A percentile compares a stretch with the other conserved stretches of the same genome.
Evolutionary conservation across 2,113 vertebrate species (phyloP).

Genomic region (Phrynocephalus versicolor): DNA sequence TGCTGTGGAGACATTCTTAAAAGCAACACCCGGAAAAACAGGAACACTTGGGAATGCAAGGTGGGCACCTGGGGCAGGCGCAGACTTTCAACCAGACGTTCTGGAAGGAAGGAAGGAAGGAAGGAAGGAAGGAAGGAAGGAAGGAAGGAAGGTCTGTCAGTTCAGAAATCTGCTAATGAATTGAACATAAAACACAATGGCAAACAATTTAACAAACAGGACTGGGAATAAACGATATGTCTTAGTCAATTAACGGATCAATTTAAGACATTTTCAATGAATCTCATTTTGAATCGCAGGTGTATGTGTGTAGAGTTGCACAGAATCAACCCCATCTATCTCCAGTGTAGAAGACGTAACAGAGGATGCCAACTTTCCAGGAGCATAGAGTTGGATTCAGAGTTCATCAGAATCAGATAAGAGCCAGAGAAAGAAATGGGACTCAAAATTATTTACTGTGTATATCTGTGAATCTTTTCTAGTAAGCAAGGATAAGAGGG

Average conservation of each 20-base stretch:
- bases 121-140: conserved; percentile 72
- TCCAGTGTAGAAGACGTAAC: neutral
- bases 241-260: neutral
- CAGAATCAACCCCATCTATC: too few relatives aligned
- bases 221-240: neutral
- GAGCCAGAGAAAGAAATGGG: neutral
- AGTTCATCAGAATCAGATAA: too few relatives aligned
- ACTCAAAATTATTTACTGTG: neutral
- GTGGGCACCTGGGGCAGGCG: conserved; percentile 97
- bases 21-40: conserved; percentile 97
- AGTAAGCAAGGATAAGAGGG: neutral
- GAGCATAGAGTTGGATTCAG: neutral
- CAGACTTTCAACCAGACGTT: conserved; percentile 97
- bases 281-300: neutral
- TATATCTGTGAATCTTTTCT: neutral
- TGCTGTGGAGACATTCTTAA: conserved; percentile 98
- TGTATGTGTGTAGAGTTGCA: neutral
- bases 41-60: conserved; percentile 98
- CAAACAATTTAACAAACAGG: neutral
- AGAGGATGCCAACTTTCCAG: neutral
- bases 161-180: conserved; percentile 29
- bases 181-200: neutral
- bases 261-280: neutral
- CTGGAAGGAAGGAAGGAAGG: conserved; percentile 76
- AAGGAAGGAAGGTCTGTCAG: conserved; percentile 49